Base-by-base conservation (phyloP, 2,797 vertebrate genomes). In the Scyliorhinus canicula region DNA sequence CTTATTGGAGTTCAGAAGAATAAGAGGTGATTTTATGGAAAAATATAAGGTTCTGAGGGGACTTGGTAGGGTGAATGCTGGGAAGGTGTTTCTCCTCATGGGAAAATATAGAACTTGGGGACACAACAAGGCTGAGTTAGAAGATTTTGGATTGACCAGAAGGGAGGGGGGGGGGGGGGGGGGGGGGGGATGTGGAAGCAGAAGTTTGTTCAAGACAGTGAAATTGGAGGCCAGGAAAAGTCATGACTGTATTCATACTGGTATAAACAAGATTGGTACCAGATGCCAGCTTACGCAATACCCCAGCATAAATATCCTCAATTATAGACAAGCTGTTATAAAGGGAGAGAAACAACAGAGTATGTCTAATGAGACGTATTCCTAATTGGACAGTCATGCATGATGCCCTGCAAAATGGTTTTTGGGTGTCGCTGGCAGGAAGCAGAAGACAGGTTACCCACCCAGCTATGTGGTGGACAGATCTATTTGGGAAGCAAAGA, bases 261-360 rank as follows among this genome's bases (percentile, higher is more conserved):
- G 1, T 11, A 52, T 31, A 50, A 47, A 57, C 31, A 88, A 35
- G 11, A 47, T 21, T 44, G n/a, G 4, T 44, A 40, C 19, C 40
- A 57, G 31, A 57, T 88, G 50, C 52, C 28, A 35, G 85, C 77
- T 47, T 82, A 5, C 4, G 4, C 40, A 47, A 82, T 82, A 44
- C 77, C 77, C 77, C 77, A 82, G 77, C 77, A 88, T 57, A 52
- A 86, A 86, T 86, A 52, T 55, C 31, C 85, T 88, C 85, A 88
- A 55, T 88, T 52, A 88, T 35, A 88, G 24, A 28, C 85, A 88
- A 88, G 82, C 82, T 52, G 82, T 31, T 85, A 52, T 8, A 55
- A 5, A 84, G 50, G 11, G 84, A 55, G 79, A 47, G 16, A 44
- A 86, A 50, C 50, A 52, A 52, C 24, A n/a, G 71, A n/a, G 71